Base-by-base conservation (phyloP, 2,113 vertebrate genomes). In the Conger conger region DNA sequence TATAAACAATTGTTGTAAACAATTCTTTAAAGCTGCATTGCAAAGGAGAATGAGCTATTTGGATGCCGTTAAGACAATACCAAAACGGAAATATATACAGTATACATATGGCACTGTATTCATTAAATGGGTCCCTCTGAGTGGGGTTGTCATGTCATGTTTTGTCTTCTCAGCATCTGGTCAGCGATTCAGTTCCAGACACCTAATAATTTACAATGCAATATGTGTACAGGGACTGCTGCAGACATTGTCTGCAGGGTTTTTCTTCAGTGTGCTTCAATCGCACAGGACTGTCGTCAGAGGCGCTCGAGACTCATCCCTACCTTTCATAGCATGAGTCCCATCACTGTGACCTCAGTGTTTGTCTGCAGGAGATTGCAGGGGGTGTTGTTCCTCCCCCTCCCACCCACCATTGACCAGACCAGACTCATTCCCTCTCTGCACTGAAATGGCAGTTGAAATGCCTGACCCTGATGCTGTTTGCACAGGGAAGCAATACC, bases 81-180 rank as follows among this genome's bases (percentile, higher is more conserved):
- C 37, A 78, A 33, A 80, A 33, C 53, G 79, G 11, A 15, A 82
- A 30, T 16, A 79, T 38, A 42, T 13, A 50, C 45, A 15, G 45
- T 50, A 37, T 30, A 36, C 3, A 36, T 36, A 7, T 36, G 33
- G 53, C 18, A 20, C 50, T 8, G 27, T 60, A 63, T 79, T 80
- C 57, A 84, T 54, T 60, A 63, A 84, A 80, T 63, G 45, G 53
- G 16, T 84, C 68, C 23, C 27, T 40, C 50, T 15, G 27, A 84
- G 35, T 53, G 37, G 20, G 50, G 16, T 42, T 63, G 20, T n/a
- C n/a, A 84, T 79, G 45, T 73, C 82, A 27, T 78, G 8, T 13
- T 17, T 45, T 17, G 50, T 80, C 33, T 42, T 20, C 35, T 37
- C 57, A 30, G 4, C 8, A 35, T 38, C 6, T 35, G 53, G 23